Percentiles rank a stretch among this genome's conserved stretches.
Conservation (phyloP, 2,113 vertebrate species). For the Nibea albiflora region DNA sequence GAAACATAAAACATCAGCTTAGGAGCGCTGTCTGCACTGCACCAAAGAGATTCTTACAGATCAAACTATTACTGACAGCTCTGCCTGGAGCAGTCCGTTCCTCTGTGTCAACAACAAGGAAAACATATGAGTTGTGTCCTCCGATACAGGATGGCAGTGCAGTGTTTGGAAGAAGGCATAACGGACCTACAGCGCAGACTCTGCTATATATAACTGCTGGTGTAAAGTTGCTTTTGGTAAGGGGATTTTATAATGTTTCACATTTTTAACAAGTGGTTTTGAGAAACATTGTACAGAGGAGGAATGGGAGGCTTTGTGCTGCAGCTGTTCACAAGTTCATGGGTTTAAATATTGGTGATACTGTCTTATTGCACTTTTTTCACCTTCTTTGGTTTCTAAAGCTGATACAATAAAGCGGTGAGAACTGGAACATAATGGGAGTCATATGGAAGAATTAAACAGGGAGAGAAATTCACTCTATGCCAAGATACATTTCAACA, state of each 20-base stretch:
- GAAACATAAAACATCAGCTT: not conserved
- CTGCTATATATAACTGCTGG: not conserved
- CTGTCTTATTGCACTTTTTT: slow-evolving; percentile 24
- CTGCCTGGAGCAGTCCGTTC: not conserved
- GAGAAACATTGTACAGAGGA: not conserved
- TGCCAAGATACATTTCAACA: slow-evolving; percentile 7
- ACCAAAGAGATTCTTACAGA: slow-evolving; percentile 35
- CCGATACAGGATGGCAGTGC: not conserved
- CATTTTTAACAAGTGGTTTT: slow-evolving; percentile 33
- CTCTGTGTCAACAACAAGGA: slow-evolving; percentile 19
- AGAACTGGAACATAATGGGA: not conserved
- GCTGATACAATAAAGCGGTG: not conserved
- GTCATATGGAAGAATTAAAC: not conserved
- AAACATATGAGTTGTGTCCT: slow-evolving; percentile 9
- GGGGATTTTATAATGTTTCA: slow-evolving; percentile 32
- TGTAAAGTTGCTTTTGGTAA: not conserved
- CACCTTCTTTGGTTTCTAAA: slow-evolving; percentile 15
- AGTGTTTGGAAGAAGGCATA: slow-evolving; percentile 18
- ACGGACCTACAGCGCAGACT: not conserved
- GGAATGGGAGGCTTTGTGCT: not conserved
- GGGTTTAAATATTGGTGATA: not conserved
- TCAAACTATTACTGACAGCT: slow-evolving; percentile 17
- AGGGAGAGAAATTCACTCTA: not conserved
- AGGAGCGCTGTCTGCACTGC: slow-evolving; percentile 4
- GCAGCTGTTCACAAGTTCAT: not conserved